Conservation (phyloP, 23 tunicate genomes). For the Diplosoma virens region DNA sequence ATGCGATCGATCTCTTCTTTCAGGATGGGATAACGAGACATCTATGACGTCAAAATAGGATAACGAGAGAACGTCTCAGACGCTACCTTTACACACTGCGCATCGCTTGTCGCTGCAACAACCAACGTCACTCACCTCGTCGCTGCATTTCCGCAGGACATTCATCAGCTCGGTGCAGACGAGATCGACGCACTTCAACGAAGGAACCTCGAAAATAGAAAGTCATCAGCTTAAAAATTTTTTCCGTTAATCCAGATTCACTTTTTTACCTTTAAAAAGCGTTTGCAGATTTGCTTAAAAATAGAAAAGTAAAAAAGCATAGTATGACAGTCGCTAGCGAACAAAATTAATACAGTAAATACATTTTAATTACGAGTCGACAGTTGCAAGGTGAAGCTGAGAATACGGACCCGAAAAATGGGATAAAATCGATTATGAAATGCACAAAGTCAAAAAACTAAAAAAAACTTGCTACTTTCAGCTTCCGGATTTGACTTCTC, state of each 20-base stretch:
- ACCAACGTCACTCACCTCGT: constrained; percentile 34
- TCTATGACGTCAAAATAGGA: constrained; percentile 15
- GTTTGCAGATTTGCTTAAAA: too few species aligned
- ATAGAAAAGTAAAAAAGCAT: too few species aligned
- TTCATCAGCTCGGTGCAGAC: constrained; percentile 61
- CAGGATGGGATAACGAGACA: constrained; percentile 80
- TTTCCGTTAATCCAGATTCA: too few species aligned
- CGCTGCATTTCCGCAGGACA: constrained; percentile 81
- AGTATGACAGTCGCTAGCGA: too few species aligned
- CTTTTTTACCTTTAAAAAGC: too few species aligned
- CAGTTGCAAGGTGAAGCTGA: too few species aligned
- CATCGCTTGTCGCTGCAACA: neutral
- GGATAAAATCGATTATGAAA: too few species aligned
- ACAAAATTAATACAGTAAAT: too few species aligned
- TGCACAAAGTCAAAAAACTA: neutral
- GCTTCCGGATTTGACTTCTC: constrained; percentile 74
- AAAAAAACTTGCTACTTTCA: constrained; percentile 25
- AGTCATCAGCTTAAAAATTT: too few species aligned
- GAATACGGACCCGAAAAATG: too few species aligned
- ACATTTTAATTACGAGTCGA: too few species aligned
- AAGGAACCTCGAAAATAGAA: constrained; percentile 59
- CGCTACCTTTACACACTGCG: neutral
- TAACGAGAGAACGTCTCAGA: neutral
- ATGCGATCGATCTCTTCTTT: constrained; percentile 94
- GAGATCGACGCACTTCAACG: constrained; percentile 84